Percentiles rank a stretch among this genome's conserved stretches.
Evolutionary conservation across 2,888 invertebrate species (phyloP).

Genomic region (Trissolcus japonicus): DNA sequence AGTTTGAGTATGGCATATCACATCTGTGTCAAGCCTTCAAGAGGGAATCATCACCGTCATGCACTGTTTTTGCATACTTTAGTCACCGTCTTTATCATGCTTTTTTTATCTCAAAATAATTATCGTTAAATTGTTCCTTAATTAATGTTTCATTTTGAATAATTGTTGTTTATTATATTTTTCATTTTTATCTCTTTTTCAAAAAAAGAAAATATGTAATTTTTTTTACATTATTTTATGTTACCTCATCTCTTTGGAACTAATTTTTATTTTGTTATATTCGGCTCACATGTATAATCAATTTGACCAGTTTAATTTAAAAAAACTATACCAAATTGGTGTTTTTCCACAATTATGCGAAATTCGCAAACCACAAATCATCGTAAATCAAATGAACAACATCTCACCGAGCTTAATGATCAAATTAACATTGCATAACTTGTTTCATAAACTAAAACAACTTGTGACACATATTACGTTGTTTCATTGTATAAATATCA

Average conservation of each 20-base stretch:
- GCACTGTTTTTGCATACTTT: background rate
- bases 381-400: background rate
- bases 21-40: slow-evolving; percentile 17
- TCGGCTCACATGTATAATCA: no score
- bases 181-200: no score
- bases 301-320: background rate
- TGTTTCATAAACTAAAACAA: slow-evolving; percentile 19
- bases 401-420: slow-evolving; percentile 1
- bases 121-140: no score
- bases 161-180: no score
- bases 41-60: slow-evolving; percentile 14
- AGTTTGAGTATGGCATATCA: slow-evolving; percentile 16
- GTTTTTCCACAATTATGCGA: slow-evolving; percentile 10
- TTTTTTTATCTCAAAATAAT: no score
- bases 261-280: no score
- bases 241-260: background rate
- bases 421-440: slow-evolving; percentile 36
- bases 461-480: slow-evolving; percentile 31
- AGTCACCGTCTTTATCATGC: no score
- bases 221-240: background rate
- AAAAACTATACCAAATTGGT: background rate
- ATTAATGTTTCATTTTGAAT: no score
- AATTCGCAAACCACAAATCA: background rate
- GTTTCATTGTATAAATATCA: slow-evolving; percentile 44
- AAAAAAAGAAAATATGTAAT: no score